A percentile compares a stretch with the other conserved stretches of the same genome.
Evolutionary conservation across 1,140 invertebrate genomes (phyloP).

Genomic region (Geopemphigus sp.): DNA sequence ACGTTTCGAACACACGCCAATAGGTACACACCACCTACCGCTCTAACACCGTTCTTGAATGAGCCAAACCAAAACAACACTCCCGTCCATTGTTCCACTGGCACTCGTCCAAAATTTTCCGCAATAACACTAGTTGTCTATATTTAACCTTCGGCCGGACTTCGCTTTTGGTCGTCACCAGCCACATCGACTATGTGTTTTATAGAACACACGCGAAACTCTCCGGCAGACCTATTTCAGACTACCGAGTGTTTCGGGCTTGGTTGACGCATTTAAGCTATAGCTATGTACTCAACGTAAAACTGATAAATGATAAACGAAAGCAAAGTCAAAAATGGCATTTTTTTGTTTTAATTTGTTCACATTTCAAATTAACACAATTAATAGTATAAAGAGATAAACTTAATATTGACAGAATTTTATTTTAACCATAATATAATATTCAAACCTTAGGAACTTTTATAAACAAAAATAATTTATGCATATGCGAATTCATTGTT

Average conservation of each 20-base stretch:
- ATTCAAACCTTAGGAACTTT: conserved; percentile 11
- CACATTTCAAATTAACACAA: too few relatives aligned
- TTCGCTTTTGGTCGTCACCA: not conserved
- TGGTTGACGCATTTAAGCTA: too few relatives aligned
- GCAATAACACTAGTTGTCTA: not conserved
- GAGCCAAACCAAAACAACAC: not conserved
- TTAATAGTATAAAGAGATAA: too few relatives aligned
- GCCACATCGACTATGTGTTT: not conserved
- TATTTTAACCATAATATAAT: not conserved
- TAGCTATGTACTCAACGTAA: too few relatives aligned
- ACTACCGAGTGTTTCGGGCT: too few relatives aligned
- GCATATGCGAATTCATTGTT: not conserved
- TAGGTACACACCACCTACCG: not conserved
- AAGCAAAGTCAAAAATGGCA: too few relatives aligned
- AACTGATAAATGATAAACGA: too few relatives aligned
- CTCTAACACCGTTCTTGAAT: not conserved
- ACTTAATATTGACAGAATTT: too few relatives aligned
- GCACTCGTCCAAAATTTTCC: not conserved
- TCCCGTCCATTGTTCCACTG: not conserved
- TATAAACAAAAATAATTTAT: not conserved
- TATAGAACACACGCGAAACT: not conserved
- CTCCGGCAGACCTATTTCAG: too few relatives aligned
- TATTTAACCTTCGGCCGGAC: not conserved
- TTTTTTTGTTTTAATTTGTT: too few relatives aligned
- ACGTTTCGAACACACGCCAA: not conserved